A percentile compares a stretch with the other conserved stretches of the same genome.
These are phyloP conservation scores for Ceraclea dissimilis DNA, from an alignment of 2,888 invertebrate species.

Conservation along the genomic window DNA sequence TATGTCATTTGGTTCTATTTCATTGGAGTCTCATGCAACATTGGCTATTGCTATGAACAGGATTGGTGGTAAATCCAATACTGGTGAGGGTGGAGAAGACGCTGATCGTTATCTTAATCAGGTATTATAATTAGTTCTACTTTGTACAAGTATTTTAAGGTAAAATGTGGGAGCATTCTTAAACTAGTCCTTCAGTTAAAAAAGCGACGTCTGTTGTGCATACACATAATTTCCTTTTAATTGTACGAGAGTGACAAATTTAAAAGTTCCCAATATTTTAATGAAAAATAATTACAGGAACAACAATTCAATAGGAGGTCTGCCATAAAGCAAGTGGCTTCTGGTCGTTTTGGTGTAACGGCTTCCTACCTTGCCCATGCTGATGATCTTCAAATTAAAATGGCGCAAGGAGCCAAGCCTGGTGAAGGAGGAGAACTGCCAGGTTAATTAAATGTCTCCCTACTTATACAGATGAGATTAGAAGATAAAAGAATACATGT, in stretches of 20 bases:
- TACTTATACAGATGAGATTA: neutral
- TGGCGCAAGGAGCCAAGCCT: conserved; percentile 99
- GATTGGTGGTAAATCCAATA: conserved; percentile 96
- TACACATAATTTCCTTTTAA: too few relatives aligned
- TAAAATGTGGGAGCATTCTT: conserved; percentile 1
- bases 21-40: conserved; percentile 91
- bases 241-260: too few relatives aligned
- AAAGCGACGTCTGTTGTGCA: too few relatives aligned
- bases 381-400: conserved; percentile 98
- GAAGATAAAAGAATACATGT: too few relatives aligned
- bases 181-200: neutral
- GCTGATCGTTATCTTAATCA: conserved; percentile 68
- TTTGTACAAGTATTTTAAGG: too few relatives aligned
- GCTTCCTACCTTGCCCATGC: conserved; percentile 95
- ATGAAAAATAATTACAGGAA: conserved; percentile 47
- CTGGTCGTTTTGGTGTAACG: conserved; percentile 97
- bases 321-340: conserved; percentile 98
- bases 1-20: conserved; percentile 97
- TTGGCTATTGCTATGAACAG: conserved; percentile 97
- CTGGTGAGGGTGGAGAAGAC: conserved; percentile 93
- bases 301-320: conserved; percentile 79
- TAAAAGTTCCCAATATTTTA: neutral
- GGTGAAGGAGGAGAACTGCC: conserved; percentile 98
- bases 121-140: too few relatives aligned
- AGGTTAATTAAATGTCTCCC: conserved; percentile 37